phyloP scores from a whole-genome alignment of 2,113 vertebrate species.

The Cyphomyrus discorhynchus region DNA sequence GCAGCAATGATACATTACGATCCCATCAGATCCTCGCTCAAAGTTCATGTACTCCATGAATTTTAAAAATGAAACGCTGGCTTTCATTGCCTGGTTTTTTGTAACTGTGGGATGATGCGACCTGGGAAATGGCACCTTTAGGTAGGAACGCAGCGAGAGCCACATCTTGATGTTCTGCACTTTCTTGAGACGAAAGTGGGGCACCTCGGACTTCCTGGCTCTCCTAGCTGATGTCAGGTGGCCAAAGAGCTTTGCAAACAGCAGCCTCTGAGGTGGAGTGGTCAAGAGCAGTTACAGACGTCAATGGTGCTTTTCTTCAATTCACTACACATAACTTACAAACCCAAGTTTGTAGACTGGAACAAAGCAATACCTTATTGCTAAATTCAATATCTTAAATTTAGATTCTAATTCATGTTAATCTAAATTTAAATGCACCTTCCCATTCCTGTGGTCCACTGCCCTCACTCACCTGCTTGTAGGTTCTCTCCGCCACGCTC shows the following conservation, averaged over 20 bases:
- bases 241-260: slow-evolving; percentile 97
- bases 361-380: background rate
- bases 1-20: background rate
- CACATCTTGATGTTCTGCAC: slow-evolving; percentile 99
- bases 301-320: background rate
- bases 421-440: background rate
- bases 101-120: background rate
- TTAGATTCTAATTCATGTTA: background rate
- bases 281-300: background rate
- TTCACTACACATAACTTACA: background rate
- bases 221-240: slow-evolving; percentile 92
- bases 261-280: slow-evolving; percentile 67
- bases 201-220: slow-evolving; percentile 93
- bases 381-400: background rate
- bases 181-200: slow-evolving; percentile 96
- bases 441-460: background rate
- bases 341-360: background rate
- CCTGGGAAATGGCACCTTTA: slow-evolving; percentile 74
- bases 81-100: background rate
- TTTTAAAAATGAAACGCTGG: background rate
- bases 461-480: slow-evolving; percentile 77
- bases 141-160: slow-evolving; percentile 94
- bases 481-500: slow-evolving; percentile 93
- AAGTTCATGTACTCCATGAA: background rate
- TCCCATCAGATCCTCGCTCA: background rate